These are phyloP conservation scores for Scaptomyza caliginosa DNA, from an alignment of 2,888 invertebrate genomes.

Conservation along the genomic window DNA sequence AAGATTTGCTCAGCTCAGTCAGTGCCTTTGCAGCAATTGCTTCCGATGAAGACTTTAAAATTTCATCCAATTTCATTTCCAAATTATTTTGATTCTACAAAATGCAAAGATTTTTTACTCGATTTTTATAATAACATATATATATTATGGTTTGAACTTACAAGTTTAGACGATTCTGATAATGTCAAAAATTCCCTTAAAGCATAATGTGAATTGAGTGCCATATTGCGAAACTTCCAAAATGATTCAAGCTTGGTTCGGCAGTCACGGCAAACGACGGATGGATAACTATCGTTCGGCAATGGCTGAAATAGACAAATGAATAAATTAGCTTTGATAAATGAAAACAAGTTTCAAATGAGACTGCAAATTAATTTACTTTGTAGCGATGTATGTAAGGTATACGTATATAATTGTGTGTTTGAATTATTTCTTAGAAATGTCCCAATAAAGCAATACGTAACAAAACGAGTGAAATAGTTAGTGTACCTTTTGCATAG, in stretches of 20 bases:
- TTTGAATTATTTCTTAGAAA: no score
- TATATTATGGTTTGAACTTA: constrained; percentile 23
- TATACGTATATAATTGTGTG: not conserved
- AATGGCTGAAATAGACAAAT: constrained; percentile 82
- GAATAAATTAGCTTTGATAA: not conserved
- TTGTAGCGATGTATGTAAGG: no score
- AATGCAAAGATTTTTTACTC: not conserved
- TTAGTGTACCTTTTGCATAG: not conserved
- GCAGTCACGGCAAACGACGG: constrained; percentile 91
- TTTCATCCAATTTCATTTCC: constrained; percentile 66
- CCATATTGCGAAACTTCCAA: constrained; percentile 90
- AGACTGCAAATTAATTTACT: not conserved
- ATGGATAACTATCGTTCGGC: constrained; percentile 90
- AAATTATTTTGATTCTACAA: constrained; percentile 58
- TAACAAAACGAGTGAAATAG: not conserved
- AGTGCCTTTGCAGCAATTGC: constrained; percentile 84
- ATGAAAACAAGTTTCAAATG: not conserved
- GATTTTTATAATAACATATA: not conserved
- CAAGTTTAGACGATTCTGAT: constrained; percentile 88
- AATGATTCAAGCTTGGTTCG: constrained; percentile 90
- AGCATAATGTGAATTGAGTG: constrained; percentile 90
- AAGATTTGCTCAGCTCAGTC: constrained; percentile 83
- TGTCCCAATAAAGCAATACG: not conserved
- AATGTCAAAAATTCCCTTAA: constrained; percentile 90
- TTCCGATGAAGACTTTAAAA: constrained; percentile 81